phyloP scores from a whole-genome alignment of 2,888 invertebrate species.

The Euproctis similis region DNA sequence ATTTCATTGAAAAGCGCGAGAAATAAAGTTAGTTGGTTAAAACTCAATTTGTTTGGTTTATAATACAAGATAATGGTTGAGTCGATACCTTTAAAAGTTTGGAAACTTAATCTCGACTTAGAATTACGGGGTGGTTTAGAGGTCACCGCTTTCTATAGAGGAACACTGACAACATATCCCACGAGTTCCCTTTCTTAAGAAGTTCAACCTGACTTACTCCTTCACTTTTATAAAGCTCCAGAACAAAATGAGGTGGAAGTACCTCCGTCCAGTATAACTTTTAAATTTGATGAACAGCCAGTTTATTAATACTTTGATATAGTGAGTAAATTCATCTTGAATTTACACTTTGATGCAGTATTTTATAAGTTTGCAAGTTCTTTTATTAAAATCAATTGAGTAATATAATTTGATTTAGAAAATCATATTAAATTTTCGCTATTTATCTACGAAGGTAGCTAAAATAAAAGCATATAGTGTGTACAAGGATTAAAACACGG shows the following conservation, averaged over 20 bases:
- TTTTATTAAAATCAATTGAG: too few relatives aligned
- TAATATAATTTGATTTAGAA: too few relatives aligned
- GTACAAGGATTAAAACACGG: too few relatives aligned
- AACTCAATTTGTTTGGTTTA: slow-evolving; percentile 23
- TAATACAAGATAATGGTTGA: slow-evolving; percentile 54
- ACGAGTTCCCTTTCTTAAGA: slow-evolving; percentile 39
- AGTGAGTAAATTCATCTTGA: slow-evolving; percentile 32
- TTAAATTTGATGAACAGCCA: slow-evolving; percentile 45
- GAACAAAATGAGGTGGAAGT: slow-evolving; percentile 22
- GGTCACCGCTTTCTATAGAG: slow-evolving; percentile 9
- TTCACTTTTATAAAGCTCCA: slow-evolving; percentile 31
- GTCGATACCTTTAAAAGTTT: slow-evolving; percentile 55
- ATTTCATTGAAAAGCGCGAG: too few relatives aligned
- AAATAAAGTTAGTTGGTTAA: too few relatives aligned
- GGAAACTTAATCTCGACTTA: slow-evolving; percentile 58
- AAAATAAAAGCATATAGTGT: too few relatives aligned
- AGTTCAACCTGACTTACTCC: slow-evolving; percentile 33
- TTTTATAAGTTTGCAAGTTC: too few relatives aligned
- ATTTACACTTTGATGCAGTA: too few relatives aligned
- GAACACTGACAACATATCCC: slow-evolving; percentile 6
- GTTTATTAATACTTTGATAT: slow-evolving; percentile 35
- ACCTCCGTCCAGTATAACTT: slow-evolving; percentile 35
- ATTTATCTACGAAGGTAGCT: too few relatives aligned
- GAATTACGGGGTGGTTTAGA: slow-evolving; percentile 38
- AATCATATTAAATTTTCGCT: too few relatives aligned